These are phyloP conservation scores for Poeciliopsis occidentalis DNA, from an alignment of 2,113 vertebrate genomes.

Conservation along the genomic window DNA sequence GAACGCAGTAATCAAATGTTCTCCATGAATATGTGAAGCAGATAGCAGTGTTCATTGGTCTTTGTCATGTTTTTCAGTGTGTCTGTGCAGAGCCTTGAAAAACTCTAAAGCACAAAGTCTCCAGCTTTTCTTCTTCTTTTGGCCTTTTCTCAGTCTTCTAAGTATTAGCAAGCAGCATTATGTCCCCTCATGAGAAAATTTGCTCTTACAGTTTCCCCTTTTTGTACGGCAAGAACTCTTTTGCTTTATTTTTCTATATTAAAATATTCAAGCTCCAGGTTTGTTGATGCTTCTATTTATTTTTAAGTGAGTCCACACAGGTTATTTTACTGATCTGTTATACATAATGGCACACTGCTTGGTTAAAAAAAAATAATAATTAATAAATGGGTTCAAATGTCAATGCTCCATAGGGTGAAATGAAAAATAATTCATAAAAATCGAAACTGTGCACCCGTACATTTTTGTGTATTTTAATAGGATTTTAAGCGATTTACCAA, in stretches of 20 bases:
- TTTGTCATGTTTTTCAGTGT: neutral
- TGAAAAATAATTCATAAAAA: neutral
- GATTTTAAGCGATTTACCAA: neutral
- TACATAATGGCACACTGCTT: neutral
- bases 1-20: neutral
- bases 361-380: neutral
- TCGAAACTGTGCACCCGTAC: neutral
- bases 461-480: neutral
- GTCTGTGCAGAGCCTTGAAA: neutral
- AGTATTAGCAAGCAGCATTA: neutral
- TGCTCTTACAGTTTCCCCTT: neutral
- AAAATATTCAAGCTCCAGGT: neutral
- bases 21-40: neutral
- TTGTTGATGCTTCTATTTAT: neutral
- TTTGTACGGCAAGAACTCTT: neutral
- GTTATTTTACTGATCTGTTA: neutral
- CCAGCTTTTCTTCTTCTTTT: neutral
- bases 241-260: no score
- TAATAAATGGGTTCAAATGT: neutral
- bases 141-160: neutral
- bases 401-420: neutral
- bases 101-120: neutral
- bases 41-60: neutral
- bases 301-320: neutral
- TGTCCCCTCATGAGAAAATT: neutral